phyloP scores from a whole-genome alignment of 2,113 vertebrate genomes.

The Strix aluco region DNA sequence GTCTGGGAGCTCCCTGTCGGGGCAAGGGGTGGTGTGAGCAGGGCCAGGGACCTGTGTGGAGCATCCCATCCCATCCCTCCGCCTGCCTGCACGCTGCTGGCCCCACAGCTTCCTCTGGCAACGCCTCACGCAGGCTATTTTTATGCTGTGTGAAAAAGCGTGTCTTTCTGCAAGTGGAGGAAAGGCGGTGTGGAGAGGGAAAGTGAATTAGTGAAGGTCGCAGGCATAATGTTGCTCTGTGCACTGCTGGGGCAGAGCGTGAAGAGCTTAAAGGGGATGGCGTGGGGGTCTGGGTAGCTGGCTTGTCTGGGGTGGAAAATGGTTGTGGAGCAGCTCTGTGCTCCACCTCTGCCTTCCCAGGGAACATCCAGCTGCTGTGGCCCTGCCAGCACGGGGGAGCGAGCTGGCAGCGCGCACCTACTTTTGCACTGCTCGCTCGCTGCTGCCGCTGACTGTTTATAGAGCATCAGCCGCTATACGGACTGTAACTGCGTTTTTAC shows the following conservation, averaged over 20 bases:
- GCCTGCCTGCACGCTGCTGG: not conserved
- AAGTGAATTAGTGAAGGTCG: constrained; percentile 63
- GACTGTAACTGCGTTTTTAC: not conserved
- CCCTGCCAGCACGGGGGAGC: not conserved
- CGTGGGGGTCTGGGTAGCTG: fast-evolving
- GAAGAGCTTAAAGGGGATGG: not conserved
- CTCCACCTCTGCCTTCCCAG: not conserved
- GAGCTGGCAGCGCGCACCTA: not conserved
- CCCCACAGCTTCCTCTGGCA: constrained; percentile 43
- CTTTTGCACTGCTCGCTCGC: not conserved
- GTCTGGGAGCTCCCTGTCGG: not conserved
- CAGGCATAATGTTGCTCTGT: not conserved
- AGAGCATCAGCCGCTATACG: not conserved
- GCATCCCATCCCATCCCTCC: not conserved
- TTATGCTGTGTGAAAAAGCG: constrained; percentile 36
- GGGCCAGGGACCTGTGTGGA: not conserved
- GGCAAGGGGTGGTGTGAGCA: not conserved
- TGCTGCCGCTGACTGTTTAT: not conserved
- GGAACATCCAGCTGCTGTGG: not conserved
- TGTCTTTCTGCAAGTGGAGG: constrained; percentile 19
- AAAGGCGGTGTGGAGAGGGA: constrained; percentile 13
- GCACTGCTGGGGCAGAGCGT: not conserved
- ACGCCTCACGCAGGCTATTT: constrained; percentile 37
- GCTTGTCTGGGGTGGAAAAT: not conserved
- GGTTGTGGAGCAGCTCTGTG: not conserved